Evolutionary conservation across 2,113 vertebrate genomes (phyloP).

Genomic region (Protobothrops mucrosquamatus): DNA sequence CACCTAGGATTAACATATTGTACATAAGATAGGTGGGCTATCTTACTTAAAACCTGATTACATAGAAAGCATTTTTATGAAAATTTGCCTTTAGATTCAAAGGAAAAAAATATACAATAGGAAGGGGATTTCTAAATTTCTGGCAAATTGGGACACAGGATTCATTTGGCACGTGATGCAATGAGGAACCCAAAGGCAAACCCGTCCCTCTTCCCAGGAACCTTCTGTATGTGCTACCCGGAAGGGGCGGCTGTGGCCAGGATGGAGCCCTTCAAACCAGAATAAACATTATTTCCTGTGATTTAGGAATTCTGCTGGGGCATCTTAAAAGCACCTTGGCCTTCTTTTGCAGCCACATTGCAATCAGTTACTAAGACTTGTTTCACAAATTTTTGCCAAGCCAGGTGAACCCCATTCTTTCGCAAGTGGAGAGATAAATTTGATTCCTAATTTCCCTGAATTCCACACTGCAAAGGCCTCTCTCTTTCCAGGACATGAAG

Average conservation of each 20-base stretch:
- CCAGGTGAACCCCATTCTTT: not conserved
- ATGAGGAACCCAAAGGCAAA: not conserved
- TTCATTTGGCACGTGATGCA: not conserved
- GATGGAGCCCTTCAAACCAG: not conserved
- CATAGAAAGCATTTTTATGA: not conserved
- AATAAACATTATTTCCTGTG: not conserved
- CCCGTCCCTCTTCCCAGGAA: not conserved
- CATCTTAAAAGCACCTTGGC: not conserved
- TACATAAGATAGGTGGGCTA: not conserved
- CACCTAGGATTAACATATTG: not conserved
- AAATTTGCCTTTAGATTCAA: not conserved
- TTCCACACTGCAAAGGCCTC: not conserved
- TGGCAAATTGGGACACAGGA: not conserved
- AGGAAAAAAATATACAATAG: not conserved
- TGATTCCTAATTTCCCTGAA: not conserved
- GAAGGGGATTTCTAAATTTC: not conserved
- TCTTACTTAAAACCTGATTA: not conserved
- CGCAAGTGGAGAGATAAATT: not conserved
- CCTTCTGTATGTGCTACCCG: not conserved
- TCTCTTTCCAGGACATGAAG: slow-evolving; percentile 67
- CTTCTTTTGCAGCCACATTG: not conserved
- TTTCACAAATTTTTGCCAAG: not conserved
- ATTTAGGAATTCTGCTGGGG: not conserved
- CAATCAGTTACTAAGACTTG: not conserved
- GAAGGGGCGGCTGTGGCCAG: not conserved